Conservation (phyloP, 2,888 invertebrate genomes). For the Merodon equestris region DNA sequence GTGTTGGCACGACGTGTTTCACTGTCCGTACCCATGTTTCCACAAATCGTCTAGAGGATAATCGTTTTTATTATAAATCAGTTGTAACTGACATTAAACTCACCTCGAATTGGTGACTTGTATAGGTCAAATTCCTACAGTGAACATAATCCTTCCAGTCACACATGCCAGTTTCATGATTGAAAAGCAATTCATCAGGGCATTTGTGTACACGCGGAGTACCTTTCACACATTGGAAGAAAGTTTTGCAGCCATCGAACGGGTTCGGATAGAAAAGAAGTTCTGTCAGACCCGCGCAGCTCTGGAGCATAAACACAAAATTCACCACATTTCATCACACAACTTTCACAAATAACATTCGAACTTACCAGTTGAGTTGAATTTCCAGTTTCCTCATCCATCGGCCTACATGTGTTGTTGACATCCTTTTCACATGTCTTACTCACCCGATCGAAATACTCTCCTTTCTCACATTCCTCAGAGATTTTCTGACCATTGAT, state of each 20-base stretch:
- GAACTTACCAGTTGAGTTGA: slow-evolving; percentile 35
- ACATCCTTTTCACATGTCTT: slow-evolving; percentile 72
- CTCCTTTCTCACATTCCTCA: slow-evolving; percentile 70
- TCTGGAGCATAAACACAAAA: slow-evolving; percentile 47
- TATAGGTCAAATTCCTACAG: slow-evolving; percentile 10
- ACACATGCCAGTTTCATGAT: slow-evolving; percentile 65
- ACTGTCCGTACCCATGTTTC: slow-evolving; percentile 14
- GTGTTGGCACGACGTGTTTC: slow-evolving; percentile 62
- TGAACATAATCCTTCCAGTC: slow-evolving; percentile 63
- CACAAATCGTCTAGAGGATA: slow-evolving; percentile 33
- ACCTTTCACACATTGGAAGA: slow-evolving; percentile 71
- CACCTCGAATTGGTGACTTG: slow-evolving; percentile 2
- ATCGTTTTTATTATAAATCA: neutral
- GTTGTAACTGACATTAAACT: neutral
- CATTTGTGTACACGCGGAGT: slow-evolving; percentile 69
- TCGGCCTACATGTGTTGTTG: slow-evolving; percentile 70
- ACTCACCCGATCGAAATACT: slow-evolving; percentile 72
- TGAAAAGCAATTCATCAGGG: slow-evolving; percentile 70
- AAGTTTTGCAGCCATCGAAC: slow-evolving; percentile 70
- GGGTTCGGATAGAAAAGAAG: slow-evolving; percentile 70
- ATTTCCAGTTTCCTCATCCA: slow-evolving; percentile 17
- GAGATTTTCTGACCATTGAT: slow-evolving; percentile 75
- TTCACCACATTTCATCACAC: neutral
- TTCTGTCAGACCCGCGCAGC: slow-evolving; percentile 66
- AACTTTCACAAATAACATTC: neutral